Evolutionary conservation across 2,797 vertebrate genomes (phyloP).

Genomic region (Onychomys arenicola): DNA sequence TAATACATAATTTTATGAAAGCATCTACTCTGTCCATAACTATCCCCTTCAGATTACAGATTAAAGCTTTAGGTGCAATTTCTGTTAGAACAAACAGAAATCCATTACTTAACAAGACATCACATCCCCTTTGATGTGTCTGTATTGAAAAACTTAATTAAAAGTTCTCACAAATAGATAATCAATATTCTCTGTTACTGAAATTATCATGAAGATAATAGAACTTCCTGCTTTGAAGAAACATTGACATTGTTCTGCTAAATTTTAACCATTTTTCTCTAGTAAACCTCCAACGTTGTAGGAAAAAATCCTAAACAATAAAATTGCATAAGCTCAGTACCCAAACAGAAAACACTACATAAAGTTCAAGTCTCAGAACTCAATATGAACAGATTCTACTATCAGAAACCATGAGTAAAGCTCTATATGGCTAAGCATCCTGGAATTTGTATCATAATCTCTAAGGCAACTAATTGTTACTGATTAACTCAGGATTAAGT

Average conservation of each 20-base stretch:
- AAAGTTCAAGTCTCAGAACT: constrained; percentile 19
- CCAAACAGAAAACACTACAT: background rate
- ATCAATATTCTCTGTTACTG: constrained; percentile 36
- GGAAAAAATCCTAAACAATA: background rate
- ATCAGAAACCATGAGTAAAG: background rate
- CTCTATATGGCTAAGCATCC: background rate
- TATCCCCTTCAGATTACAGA: constrained; percentile 2
- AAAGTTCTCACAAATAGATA: constrained; percentile 57
- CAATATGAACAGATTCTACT: background rate
- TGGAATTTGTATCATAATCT: background rate
- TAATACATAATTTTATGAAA: background rate
- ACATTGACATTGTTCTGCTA: background rate
- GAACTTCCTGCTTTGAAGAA: background rate
- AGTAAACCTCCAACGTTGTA: background rate
- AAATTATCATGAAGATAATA: background rate
- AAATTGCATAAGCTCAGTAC: background rate
- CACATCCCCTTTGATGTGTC: background rate
- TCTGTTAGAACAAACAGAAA: constrained; percentile 35
- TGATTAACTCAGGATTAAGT: background rate
- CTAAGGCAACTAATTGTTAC: constrained; percentile 3
- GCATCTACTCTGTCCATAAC: background rate
- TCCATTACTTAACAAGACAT: constrained; percentile 13
- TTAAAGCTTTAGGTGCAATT: constrained; percentile 23
- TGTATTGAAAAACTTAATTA: constrained; percentile 61
- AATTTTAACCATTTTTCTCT: background rate